phyloP scores from a whole-genome alignment of 2,797 vertebrate genomes.

The Pristis pectinata region DNA sequence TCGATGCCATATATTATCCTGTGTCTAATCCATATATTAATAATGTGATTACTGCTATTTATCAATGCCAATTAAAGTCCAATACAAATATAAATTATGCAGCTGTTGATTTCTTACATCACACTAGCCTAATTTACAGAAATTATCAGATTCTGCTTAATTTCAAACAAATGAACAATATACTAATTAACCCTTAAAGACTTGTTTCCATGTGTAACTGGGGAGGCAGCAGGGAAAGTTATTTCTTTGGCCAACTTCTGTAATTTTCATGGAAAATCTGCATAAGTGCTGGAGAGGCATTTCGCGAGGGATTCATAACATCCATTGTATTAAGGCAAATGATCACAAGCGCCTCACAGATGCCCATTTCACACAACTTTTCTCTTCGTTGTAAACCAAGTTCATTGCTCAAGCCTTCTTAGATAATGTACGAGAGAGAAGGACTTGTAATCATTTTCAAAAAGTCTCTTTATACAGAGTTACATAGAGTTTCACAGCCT shows the following conservation, averaged over 20 bases:
- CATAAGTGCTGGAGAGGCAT: not conserved
- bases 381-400: not conserved
- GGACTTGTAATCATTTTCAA: too few relatives aligned
- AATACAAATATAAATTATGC: constrained; percentile 15
- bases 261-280: not conserved
- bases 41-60: not conserved
- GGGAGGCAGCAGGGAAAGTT: not conserved
- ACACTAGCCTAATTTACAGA: not conserved
- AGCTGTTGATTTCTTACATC: not conserved
- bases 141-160: not conserved
- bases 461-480: too few relatives aligned
- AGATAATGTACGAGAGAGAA: not conserved
- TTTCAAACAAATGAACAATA: not conserved
- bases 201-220: not conserved
- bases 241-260: not conserved
- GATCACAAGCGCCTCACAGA: not conserved
- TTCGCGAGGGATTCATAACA: not conserved
- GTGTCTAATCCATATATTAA: not conserved
- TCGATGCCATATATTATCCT: not conserved
- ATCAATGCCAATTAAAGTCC: not conserved
- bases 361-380: not conserved
- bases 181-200: not conserved
- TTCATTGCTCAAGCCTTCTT: not conserved
- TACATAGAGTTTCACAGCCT: too few relatives aligned
- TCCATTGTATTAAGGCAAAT: not conserved